These are phyloP conservation scores for Diarsia dahlii DNA, from an alignment of 2,888 invertebrate genomes.

Conservation along the genomic window DNA sequence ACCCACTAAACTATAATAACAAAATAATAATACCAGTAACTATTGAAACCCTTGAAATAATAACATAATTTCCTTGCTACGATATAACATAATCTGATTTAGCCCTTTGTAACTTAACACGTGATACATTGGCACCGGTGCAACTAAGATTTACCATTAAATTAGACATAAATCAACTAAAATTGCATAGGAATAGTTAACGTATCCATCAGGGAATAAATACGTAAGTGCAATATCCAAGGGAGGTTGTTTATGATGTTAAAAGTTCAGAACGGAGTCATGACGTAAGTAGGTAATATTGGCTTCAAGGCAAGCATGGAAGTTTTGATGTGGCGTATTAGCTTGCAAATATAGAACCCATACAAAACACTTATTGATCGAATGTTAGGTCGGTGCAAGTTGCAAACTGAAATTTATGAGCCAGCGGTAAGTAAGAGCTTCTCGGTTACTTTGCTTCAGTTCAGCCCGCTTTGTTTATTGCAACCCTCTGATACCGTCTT, in stretches of 20 bases:
- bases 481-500: constrained; percentile 85
- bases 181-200: constrained; percentile 6
- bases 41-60: constrained; percentile 59
- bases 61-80: constrained; percentile 69
- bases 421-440: constrained; percentile 83
- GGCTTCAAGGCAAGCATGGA: constrained; percentile 82
- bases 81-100: constrained; percentile 77
- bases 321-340: constrained; percentile 88
- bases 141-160: constrained; percentile 65
- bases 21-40: constrained; percentile 31
- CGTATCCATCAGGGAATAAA: constrained; percentile 59
- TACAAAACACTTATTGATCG: constrained; percentile 90
- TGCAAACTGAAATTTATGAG: constrained; percentile 90
- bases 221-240: constrained; percentile 54
- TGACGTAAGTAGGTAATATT: constrained; percentile 83
- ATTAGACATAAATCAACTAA: constrained; percentile 8
- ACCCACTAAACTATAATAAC: constrained; percentile 45
- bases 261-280: constrained; percentile 54
- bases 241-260: constrained; percentile 60
- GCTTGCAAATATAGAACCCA: constrained; percentile 90
- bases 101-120: constrained; percentile 79
- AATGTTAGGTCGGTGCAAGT: constrained; percentile 88
- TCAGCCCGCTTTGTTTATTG: constrained; percentile 87
- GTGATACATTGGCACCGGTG: constrained; percentile 75
- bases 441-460: constrained; percentile 82